Conservation (phyloP, 2,797 vertebrate genomes). For the Trichosurus vulpecula region DNA sequence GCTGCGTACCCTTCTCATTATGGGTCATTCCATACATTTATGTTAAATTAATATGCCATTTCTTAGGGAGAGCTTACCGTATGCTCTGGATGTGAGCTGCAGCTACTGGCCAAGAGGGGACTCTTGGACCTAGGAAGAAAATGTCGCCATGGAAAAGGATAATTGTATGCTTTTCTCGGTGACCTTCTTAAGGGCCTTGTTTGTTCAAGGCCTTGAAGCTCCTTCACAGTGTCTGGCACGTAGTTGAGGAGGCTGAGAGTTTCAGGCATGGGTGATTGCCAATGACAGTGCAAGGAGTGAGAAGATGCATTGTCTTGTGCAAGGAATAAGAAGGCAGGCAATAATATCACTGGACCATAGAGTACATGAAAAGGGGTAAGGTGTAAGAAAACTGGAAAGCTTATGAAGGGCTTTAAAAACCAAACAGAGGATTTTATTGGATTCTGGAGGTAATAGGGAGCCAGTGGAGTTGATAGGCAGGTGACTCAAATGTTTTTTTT, state of each 20-base stretch:
- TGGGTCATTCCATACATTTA: not conserved
- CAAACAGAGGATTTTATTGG: not conserved
- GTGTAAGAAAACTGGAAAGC: not conserved
- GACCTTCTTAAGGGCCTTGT: not conserved
- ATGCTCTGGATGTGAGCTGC: not conserved
- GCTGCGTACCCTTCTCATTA: not conserved
- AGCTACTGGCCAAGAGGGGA: not conserved
- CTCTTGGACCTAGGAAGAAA: not conserved
- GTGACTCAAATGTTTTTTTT: not conserved
- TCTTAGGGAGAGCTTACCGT: not conserved
- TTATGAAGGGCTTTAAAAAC: not conserved
- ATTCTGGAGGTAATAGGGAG: not conserved
- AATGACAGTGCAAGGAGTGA: not conserved
- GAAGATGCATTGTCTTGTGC: not conserved
- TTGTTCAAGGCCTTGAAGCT: not conserved
- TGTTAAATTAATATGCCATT: not conserved
- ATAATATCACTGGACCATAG: not conserved
- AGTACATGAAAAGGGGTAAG: not conserved
- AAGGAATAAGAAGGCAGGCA: not conserved
- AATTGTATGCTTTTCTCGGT: not conserved
- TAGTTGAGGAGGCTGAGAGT: not conserved
- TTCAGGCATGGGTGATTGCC: not conserved
- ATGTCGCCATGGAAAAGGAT: not conserved
- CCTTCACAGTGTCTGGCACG: not conserved
- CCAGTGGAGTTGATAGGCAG: not conserved